Conservation (phyloP, 2,113 vertebrate genomes). For the Tichodroma muraria region DNA sequence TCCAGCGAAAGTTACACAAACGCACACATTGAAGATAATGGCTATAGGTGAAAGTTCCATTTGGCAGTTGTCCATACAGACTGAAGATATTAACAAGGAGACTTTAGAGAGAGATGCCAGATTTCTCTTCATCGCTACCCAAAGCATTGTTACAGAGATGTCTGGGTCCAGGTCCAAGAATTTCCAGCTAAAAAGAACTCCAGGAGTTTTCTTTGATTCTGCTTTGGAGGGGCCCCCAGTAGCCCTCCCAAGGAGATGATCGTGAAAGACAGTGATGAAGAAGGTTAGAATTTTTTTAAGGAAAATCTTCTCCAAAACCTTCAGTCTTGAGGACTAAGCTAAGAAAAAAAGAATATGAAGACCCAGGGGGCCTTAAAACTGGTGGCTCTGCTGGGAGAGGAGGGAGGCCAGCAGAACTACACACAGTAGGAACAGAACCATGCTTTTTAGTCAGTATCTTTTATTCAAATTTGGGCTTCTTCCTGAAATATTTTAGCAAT, state of each 20-base stretch:
- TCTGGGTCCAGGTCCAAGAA: constrained; percentile 52
- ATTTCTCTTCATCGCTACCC: constrained; percentile 17
- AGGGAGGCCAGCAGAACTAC: neutral
- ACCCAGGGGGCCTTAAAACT: neutral
- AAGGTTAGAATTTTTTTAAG: neutral
- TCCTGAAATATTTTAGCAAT: neutral
- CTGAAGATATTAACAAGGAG: constrained; percentile 49
- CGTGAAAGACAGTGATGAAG: constrained; percentile 45
- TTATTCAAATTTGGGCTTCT: neutral
- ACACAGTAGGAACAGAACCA: neutral
- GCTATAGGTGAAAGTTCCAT: constrained; percentile 44
- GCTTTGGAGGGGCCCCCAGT: constrained; percentile 20
- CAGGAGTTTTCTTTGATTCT: constrained; percentile 59
- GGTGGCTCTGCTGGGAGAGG: neutral
- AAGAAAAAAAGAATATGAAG: neutral
- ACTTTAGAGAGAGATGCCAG: constrained; percentile 23
- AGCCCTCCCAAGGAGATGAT: constrained; percentile 40
- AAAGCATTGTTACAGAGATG: constrained; percentile 15
- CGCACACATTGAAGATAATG: neutral
- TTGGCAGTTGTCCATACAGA: constrained; percentile 55
- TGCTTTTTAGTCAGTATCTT: neutral
- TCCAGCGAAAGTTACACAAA: constrained; percentile 21
- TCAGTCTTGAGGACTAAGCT: neutral
- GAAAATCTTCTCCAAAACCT: neutral
- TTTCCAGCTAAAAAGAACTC: constrained; percentile 54